Evolutionary conservation across 2,797 vertebrate species (phyloP), one percentile per base, ranked within the genome.

Genomic region (Amblyopsis hoosieri): DNA sequence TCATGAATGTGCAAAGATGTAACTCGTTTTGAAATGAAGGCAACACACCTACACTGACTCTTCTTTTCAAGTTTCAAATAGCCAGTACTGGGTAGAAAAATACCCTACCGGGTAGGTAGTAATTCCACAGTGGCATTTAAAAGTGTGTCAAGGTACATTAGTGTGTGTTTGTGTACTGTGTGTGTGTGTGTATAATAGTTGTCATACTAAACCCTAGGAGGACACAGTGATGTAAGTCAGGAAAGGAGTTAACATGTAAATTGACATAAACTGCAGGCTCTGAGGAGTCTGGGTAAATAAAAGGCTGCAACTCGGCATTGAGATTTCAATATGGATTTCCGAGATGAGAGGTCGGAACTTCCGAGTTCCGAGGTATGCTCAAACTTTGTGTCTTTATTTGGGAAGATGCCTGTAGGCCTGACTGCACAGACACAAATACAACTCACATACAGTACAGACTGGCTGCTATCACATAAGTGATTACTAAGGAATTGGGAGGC

Each of bases 61-160:
- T n/a, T 15, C 56, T 33, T 66, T 45, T 45, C 61, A 50, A 42
- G 62, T 73, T 55, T 56, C 62, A 78, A 77, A 87, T 72, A 75
- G 77, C 66, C 66, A 66, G 69, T 51, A 54, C 63, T 50, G 57
- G 57, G 37, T 64, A 19, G 62, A 79, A 79, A 73, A 69, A 75
- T 66, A 73, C 57, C 60, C 65, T 17, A 65, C 37, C 37, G 37
- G 61, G 52, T 64, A 54, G 58, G 33, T n/a, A 57, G 68, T 19
- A 50, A 62, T 74, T 72, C 76, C 70, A 62, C 1, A 17, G 57
- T 54, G 53, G 52, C 12, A 12, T 23, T 2, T 42, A n/a, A 3
- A n/a, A 45, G 23, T 15, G 56, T 54, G 23, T 54, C 12, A n/a
- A 45, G 54, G 45, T 51, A 42, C 50, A 57, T 60, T 37, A 72